Conservation (phyloP, 1,140 invertebrate genomes). For the Drosophila repletoides region DNA sequence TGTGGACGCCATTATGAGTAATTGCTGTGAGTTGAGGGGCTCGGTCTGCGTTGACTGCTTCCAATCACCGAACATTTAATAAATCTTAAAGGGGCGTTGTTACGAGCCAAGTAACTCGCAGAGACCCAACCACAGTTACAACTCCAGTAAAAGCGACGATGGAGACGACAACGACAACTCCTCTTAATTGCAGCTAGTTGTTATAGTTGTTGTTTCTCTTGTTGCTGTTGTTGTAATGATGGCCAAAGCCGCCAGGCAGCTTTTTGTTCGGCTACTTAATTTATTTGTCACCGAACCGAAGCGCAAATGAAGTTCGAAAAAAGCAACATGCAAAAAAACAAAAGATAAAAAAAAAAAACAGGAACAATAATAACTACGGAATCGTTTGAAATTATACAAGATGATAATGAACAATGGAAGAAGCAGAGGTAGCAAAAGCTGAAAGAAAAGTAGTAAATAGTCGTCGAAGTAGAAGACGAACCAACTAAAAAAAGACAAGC, state of each 20-base stretch:
- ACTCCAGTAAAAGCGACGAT: constrained; percentile 11
- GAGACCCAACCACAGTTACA: constrained; percentile 19
- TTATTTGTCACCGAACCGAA: constrained; percentile 79
- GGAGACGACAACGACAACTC: constrained; percentile 22
- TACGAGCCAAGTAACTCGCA: constrained; percentile 11
- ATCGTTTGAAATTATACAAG: constrained; percentile 64
- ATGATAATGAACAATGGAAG: constrained; percentile 32
- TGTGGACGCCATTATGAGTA: constrained; percentile 33
- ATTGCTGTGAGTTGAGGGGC: constrained; percentile 11
- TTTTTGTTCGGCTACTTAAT: constrained; percentile 67
- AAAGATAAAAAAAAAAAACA: constrained; percentile 38
- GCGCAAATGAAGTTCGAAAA: constrained; percentile 77
- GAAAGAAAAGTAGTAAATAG: background rate
- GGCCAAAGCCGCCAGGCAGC: constrained; percentile 44
- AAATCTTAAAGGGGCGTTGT: constrained; percentile 54
- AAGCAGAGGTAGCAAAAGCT: background rate
- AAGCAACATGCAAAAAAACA: constrained; percentile 30
- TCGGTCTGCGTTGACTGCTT: constrained; percentile 26
- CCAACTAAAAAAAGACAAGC: constrained; percentile 12
- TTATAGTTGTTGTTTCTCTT: constrained; percentile 25
- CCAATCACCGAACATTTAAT: constrained; percentile 55
- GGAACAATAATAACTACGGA: constrained; percentile 38
- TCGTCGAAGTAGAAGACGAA: background rate
- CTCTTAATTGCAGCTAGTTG: constrained; percentile 62
- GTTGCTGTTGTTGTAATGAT: constrained; percentile 45